Evolutionary conservation across 2,888 invertebrate genomes (phyloP).

Genomic region (Cylindroiulus punctatus): DNA sequence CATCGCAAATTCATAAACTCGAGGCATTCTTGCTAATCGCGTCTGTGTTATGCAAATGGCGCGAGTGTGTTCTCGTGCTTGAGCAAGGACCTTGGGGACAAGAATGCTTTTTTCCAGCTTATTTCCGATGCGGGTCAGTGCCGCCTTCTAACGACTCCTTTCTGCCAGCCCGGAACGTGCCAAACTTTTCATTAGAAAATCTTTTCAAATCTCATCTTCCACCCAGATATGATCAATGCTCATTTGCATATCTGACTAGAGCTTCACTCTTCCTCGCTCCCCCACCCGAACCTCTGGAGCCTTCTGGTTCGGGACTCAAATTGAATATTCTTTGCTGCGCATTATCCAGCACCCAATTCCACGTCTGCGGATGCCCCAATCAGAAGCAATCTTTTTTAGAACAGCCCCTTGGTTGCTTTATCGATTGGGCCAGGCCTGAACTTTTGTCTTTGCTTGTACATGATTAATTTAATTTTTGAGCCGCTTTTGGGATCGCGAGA

Average conservation of each 20-base stretch:
- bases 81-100: too few species aligned
- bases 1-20: too few species aligned
- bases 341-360: neutral
- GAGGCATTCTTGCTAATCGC: too few species aligned
- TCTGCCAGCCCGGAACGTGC: neutral
- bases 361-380: conserved; percentile 10
- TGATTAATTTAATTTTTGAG: conserved; percentile 38
- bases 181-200: conserved; percentile 17
- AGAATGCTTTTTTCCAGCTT: too few species aligned
- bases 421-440: conserved; percentile 4
- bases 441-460: conserved; percentile 18
- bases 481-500: conserved; percentile 1
- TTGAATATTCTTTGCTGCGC: conserved; percentile 33
- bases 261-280: conserved; percentile 6
- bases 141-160: neutral
- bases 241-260: conserved; percentile 38
- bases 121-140: neutral
- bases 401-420: neutral
- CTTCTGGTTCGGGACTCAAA: neutral
- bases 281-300: neutral
- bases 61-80: too few species aligned
- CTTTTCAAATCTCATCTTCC: conserved; percentile 23
- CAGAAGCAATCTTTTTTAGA: neutral
- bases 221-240: conserved; percentile 31
- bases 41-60: too few species aligned